Conservation (phyloP, 64 coral and sea anemone genomes). For the Stichodactyla mertensii region DNA sequence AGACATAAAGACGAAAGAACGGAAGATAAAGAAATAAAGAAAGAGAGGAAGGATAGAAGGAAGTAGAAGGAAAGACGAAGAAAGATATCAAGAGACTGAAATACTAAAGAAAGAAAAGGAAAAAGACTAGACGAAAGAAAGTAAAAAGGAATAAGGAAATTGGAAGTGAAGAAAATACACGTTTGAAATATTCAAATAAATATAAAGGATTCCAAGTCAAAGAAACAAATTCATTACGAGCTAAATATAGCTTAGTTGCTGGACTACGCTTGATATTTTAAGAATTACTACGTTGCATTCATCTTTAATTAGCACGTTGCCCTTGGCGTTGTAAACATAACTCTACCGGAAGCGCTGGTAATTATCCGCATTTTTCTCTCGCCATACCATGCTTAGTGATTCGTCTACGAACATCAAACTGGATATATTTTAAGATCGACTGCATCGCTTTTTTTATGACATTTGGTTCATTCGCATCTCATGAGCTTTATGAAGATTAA, state of each 20-base stretch:
- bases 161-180: no score
- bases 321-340: not conserved
- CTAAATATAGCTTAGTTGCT: not conserved
- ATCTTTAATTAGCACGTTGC: not conserved
- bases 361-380: slow-evolving; percentile 1
- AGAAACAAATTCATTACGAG: not conserved
- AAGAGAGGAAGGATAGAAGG: not conserved
- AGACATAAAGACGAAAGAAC: not conserved
- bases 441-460: not conserved
- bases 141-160: no score
- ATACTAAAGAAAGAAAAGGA: not conserved
- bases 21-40: not conserved
- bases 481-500: no score
- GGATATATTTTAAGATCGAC: not conserved
- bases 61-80: not conserved
- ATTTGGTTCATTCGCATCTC: no score
- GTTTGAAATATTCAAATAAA: not conserved
- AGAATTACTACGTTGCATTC: not conserved
- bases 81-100: not conserved
- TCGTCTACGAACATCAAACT: not conserved
- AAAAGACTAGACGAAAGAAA: not conserved
- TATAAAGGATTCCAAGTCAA: not conserved
- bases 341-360: not conserved
- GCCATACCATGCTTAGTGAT: not conserved
- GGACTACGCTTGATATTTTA: not conserved